Evolutionary conservation across 2,113 vertebrate species (phyloP), one percentile per base, ranked within the genome.

Genomic region (Ophthalmolycus amberensis): DNA sequence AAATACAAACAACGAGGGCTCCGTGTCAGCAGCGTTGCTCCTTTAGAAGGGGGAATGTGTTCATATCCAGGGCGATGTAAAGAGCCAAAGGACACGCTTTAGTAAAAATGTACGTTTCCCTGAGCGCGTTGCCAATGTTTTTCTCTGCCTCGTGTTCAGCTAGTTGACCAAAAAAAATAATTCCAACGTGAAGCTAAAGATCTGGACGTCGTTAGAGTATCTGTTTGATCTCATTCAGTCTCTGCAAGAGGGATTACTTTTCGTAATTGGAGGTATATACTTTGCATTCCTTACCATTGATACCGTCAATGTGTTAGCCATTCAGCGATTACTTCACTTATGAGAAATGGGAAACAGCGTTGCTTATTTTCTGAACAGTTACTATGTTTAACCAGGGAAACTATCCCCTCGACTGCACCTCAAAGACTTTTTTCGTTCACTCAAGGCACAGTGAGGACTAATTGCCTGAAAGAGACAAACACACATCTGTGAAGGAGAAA

Each of bases 1-100:
- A 77, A 86, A 88, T 84, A 85, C 83, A 92, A 90, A 92, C 77
- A 90, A 80, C 75, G 54, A 76, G 68, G 65, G 75, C 79, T 89
- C 67, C 65, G 34, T 88, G 85, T 90, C 90, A 85, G 82, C 80
- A 12, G 63, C 4, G 58, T 71, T 92, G 86, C 89, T 91, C 86
- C 71, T 87, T 79, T 84, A 76, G 63, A 50, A 58, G 38, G 72
- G 48, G 73, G 86, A 75, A 80, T 89, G 85, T 83, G 25, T 80
- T 90, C 70, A 54, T 75, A 80, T 88, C 71, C 64, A 16, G 29
- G 54, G 34, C 25, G 22, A 80, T 52, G 64, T 75, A 85, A 85
- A 88, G 80, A 86, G 70, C 79, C 72, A 59, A 84, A 74, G 73
- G 85, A 77, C 79, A 68, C 72, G 58, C 79, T 80, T 59, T 63